phyloP scores from a whole-genome alignment of 2,113 vertebrate genomes.

The Austrofundulus limnaeus region DNA sequence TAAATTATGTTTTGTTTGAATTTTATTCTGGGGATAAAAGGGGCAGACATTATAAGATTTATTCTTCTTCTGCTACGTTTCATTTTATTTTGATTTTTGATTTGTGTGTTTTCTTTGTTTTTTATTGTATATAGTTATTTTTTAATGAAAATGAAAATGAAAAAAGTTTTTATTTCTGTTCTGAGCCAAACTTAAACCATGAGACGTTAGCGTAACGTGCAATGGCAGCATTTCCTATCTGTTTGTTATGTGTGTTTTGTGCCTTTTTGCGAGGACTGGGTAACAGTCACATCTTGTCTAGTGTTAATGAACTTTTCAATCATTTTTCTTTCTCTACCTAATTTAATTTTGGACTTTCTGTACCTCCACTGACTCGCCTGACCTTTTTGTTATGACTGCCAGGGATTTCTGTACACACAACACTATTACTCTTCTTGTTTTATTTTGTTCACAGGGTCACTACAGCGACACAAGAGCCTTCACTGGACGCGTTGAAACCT shows the following conservation, averaged over 20 bases:
- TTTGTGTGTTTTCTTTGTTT: too few relatives aligned
- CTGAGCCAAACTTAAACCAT: too few relatives aligned
- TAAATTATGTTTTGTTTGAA: too few relatives aligned
- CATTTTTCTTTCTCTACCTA: conserved; percentile 7
- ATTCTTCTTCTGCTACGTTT: too few relatives aligned
- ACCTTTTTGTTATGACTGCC: conserved; percentile 58
- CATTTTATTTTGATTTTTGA: too few relatives aligned
- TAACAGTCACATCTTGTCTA: neutral
- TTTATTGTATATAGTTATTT: too few relatives aligned
- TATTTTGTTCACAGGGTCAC: conserved; percentile 21
- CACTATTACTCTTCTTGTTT: conserved; percentile 41
- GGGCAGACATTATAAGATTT: too few relatives aligned
- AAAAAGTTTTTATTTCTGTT: too few relatives aligned
- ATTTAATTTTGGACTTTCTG: neutral
- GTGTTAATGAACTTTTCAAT: conserved; percentile 19
- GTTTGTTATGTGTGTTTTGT: neutral
- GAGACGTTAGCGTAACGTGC: too few relatives aligned
- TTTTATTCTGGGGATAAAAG: too few relatives aligned
- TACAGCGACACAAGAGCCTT: conserved; percentile 33
- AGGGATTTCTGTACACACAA: conserved; percentile 32
- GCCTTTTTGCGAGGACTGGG: neutral
- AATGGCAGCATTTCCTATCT: neutral
- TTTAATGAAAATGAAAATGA: too few relatives aligned
- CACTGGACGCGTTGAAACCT: conserved; percentile 15
- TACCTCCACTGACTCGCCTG: conserved; percentile 44